These are phyloP conservation scores for Conistra vaccinii DNA, from an alignment of 2,888 invertebrate species.

Conservation along the genomic window DNA sequence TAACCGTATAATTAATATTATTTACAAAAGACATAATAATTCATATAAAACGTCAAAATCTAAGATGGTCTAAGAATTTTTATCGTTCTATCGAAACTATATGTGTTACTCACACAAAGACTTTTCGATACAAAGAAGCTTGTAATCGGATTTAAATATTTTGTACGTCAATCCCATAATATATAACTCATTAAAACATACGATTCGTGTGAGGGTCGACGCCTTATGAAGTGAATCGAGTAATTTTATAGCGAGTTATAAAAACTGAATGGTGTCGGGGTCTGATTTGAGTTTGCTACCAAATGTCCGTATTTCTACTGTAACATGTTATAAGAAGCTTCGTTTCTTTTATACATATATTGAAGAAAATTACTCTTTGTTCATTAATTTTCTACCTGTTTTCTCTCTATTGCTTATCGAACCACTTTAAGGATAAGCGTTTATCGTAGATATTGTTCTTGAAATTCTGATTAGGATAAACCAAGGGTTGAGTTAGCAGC, in stretches of 20 bases:
- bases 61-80: conserved; percentile 57
- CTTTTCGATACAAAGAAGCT: conserved; percentile 54
- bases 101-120: conserved; percentile 58
- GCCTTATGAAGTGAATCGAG: conserved; percentile 74
- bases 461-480: conserved; percentile 19
- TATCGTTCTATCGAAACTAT: conserved; percentile 53
- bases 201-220: conserved; percentile 72
- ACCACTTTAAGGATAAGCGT: neutral
- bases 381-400: neutral
- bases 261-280: conserved; percentile 72
- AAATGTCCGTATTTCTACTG: conserved; percentile 47
- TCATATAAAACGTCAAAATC: conserved; percentile 50
- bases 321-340: conserved; percentile 11
- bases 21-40: conserved; percentile 55
- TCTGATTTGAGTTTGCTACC: conserved; percentile 61
- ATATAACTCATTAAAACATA: conserved; percentile 74
- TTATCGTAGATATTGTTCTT: conserved; percentile 22
- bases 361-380: neutral
- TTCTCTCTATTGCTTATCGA: neutral
- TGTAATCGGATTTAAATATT: conserved; percentile 71
- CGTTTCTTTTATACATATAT: neutral
- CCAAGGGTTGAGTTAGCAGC: neutral
- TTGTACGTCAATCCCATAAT: conserved; percentile 74
- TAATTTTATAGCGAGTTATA: conserved; percentile 78
- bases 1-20: conserved; percentile 55